Evolutionary conservation across 2,888 invertebrate genomes (phyloP).

Genomic region (Pristionchus arcanus): DNA sequence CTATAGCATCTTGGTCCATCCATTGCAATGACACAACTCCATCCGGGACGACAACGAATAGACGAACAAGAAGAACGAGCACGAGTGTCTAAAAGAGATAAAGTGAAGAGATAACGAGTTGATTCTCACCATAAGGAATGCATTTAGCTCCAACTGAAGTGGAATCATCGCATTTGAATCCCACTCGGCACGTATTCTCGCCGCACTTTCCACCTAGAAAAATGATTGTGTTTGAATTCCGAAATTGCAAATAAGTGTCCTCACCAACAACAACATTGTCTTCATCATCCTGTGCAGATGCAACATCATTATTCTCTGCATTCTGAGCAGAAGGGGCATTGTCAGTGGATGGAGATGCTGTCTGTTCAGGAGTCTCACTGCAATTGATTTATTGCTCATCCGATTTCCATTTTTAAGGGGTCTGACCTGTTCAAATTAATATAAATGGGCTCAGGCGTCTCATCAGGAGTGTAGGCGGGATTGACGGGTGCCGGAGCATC

Average conservation of each 20-base stretch:
- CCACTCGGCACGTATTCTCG: constrained; percentile 42
- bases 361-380: background rate
- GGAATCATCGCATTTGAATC: constrained; percentile 30
- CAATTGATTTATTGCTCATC: background rate
- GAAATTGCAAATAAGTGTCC: background rate
- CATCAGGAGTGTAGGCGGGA: background rate
- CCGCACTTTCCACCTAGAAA: background rate
- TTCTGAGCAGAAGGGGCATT: background rate
- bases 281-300: background rate
- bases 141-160: background rate
- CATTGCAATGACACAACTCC: constrained; percentile 34
- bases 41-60: constrained; percentile 44
- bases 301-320: background rate
- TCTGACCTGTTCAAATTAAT: background rate
- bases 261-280: background rate
- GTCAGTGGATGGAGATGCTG: background rate
- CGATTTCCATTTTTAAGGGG: background rate
- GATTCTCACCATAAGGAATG: constrained; percentile 34
- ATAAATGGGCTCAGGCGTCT: background rate
- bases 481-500: background rate
- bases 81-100: background rate
- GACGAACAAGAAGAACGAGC: constrained; percentile 18
- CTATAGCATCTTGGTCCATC: constrained; percentile 43
- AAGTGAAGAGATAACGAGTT: background rate
- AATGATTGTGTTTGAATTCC: background rate